Conservation (phyloP, 2,113 vertebrate species). For the Clarias macrocephalus region DNA sequence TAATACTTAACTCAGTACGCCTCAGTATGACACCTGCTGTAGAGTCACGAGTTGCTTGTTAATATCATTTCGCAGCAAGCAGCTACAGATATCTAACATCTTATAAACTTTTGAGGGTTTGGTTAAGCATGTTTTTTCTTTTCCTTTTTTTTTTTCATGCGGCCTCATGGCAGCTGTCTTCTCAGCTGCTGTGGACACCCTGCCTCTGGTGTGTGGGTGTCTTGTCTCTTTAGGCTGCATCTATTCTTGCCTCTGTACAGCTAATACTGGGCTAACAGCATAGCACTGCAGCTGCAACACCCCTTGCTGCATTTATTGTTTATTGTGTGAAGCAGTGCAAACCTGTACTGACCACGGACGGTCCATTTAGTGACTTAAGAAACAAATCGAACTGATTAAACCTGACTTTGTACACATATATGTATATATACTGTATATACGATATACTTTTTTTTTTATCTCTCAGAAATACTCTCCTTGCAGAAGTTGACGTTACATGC, state of each 20-base stretch:
- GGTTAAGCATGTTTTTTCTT: slow-evolving; percentile 1
- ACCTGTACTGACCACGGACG: background rate
- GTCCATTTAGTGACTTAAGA: background rate
- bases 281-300: slow-evolving; percentile 37
- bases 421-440: no score
- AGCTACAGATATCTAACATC: background rate
- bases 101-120: slow-evolving; percentile 22
- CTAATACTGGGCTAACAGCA: slow-evolving; percentile 8
- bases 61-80: background rate
- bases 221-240: slow-evolving; percentile 31
- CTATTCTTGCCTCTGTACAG: slow-evolving; percentile 32
- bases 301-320: slow-evolving; percentile 38
- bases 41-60: slow-evolving; percentile 12
- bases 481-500: background rate
- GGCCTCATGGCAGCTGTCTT: slow-evolving; percentile 42
- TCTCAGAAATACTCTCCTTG: background rate
- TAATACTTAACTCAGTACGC: background rate
- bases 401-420: background rate
- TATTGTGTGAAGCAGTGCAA: background rate
- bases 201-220: slow-evolving; percentile 36
- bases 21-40: background rate
- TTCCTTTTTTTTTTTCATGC: background rate
- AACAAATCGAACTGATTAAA: background rate
- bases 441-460: no score
- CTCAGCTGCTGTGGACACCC: slow-evolving; percentile 46